Base-by-base conservation (phyloP, 1,140 invertebrate species). In the Heliconius melpomene region DNA sequence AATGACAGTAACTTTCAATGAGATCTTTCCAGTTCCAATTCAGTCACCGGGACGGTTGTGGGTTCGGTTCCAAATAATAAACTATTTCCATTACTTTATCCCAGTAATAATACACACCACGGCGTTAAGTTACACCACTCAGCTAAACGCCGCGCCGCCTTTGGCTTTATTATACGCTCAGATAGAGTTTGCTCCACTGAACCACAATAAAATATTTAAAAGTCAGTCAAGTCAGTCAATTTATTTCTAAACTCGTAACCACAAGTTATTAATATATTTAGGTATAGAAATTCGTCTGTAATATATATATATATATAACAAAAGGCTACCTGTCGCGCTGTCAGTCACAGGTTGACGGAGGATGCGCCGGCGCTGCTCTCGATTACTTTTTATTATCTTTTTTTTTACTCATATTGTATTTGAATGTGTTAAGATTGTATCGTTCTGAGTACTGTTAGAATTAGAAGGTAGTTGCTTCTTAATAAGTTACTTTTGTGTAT, bases 321-420 rank as follows among this genome's bases (percentile, higher is more conserved):
- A 83, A 80, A 73, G 70, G 70, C 72, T 82, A 78, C 77, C 83
- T 84, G 83, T 83, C 79, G 77, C 72, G 72, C 80, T 81, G 66
- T 84, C 81, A 79, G 76, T 77, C 80, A 77, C 26, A 26, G 2
- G 72, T 77, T 72, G 83, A 84, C 81, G 80, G 72, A 75, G 78
- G 81, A 78, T 79, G 80, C 80, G 83, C 81, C 79, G 78, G 77
- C 83, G 78, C 77, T 75, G 74, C 38, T 79, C 29, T 74, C 70
- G 46, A 20, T 71, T 18, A 74, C n/a, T 75, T 52, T 75, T 74
- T 74, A 57, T 52, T 79, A 75, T 40, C 70, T 20, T 20, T 52
- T 52, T 57, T 60, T 60, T 60, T 26, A n/a, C 20, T 11, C 11
- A 23, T 60, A 60, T 60, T 23, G 20, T 60, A 60, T 60, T 60